phyloP scores from a whole-genome alignment of 1,140 invertebrate genomes.

The Achatina immaculata region DNA sequence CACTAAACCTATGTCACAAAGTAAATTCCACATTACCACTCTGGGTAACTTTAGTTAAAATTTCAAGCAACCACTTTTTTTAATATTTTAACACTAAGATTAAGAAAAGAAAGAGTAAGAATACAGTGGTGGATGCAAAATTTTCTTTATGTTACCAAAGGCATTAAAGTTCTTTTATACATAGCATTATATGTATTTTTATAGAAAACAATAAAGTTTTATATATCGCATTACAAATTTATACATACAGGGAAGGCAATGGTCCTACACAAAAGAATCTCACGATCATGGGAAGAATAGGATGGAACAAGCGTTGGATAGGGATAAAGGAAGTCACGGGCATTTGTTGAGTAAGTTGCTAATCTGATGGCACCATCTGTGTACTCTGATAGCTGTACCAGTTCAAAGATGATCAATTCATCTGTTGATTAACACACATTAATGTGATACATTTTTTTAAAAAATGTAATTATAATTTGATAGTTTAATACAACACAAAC shows the following conservation, averaged over 20 bases:
- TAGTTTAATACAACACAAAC: too few relatives aligned
- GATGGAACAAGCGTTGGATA: constrained; percentile 58
- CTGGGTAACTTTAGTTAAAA: background rate
- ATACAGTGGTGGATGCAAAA: too few relatives aligned
- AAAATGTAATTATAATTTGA: background rate
- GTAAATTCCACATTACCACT: background rate
- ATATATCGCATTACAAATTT: too few relatives aligned
- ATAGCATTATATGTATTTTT: too few relatives aligned
- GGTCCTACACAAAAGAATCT: constrained; percentile 63
- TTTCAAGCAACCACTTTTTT: background rate
- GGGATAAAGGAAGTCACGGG: constrained; percentile 68
- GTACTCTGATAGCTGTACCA: constrained; percentile 64
- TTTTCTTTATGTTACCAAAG: too few relatives aligned
- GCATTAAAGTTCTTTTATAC: too few relatives aligned
- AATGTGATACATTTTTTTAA: constrained; percentile 5
- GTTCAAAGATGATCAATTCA: constrained; percentile 66
- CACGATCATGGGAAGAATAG: constrained; percentile 59
- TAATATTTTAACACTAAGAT: background rate
- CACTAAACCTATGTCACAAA: background rate
- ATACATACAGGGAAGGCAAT: constrained; percentile 66
- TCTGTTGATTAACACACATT: constrained; percentile 61
- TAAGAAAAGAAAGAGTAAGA: background rate
- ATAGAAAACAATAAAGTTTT: too few relatives aligned
- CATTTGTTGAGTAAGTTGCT: constrained; percentile 63
- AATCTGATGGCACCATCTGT: constrained; percentile 58